A percentile compares a stretch with the other conserved stretches of the same genome.
Evolutionary conservation across 2,113 vertebrate species (phyloP).

Genomic region (Panurus biarmicus): DNA sequence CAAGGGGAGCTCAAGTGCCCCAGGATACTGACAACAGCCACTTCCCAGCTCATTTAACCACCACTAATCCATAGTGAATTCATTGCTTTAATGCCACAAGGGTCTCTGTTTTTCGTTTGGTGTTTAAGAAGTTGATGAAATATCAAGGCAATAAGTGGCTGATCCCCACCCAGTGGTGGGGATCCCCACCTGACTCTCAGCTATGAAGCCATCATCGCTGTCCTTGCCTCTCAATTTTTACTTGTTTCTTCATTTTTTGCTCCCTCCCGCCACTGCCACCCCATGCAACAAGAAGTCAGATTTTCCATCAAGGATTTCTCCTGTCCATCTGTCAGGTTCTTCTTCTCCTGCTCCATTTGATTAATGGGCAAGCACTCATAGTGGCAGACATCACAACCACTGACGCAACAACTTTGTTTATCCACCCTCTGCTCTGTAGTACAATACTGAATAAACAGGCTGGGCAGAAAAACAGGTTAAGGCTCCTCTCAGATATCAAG

Average conservation of each 20-base stretch:
- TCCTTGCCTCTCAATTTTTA: background rate
- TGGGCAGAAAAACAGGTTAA: background rate
- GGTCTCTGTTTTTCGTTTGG: background rate
- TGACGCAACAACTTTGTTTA: background rate
- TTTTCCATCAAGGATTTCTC: background rate
- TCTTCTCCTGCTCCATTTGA: background rate
- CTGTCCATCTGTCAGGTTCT: background rate
- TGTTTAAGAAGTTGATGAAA: background rate
- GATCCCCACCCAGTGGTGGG: too few species aligned
- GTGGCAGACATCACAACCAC: background rate
- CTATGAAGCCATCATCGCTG: background rate
- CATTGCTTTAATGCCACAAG: background rate
- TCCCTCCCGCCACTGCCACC: too few species aligned
- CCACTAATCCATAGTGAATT: background rate
- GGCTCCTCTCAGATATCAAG: background rate
- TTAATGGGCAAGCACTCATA: background rate
- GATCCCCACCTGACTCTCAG: background rate
- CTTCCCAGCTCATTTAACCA: background rate
- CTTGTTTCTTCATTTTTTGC: background rate
- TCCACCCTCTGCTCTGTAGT: background rate
- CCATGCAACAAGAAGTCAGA: background rate
- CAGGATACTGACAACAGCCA: rapidly evolving
- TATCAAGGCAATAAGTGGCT: background rate
- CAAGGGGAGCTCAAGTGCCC: background rate
- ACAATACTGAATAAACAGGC: background rate